Evolutionary conservation across 1,140 invertebrate species (phyloP), one percentile per base, ranked within the genome.

Genomic region (Drosophila orosa): DNA sequence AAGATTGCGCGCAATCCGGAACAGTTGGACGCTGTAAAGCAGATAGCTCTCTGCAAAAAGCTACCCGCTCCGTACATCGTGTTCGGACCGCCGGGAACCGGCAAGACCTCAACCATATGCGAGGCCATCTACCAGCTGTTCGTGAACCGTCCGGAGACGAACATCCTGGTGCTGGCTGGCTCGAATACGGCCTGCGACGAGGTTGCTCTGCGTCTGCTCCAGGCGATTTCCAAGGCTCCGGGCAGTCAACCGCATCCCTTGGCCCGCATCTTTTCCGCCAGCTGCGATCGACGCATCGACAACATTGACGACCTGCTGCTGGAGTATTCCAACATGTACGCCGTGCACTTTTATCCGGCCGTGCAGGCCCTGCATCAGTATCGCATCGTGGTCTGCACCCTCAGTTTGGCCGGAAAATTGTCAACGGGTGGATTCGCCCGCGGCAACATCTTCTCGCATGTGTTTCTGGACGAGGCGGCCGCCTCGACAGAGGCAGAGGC

Each of bases 401-500:
- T 91, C 8, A 74, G 76, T 40, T 72, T 91, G 44, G 78, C 76
- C 0, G 97, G 96, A 1, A 90, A 94, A 40, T 86, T 99, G 8
- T 94, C 95, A 57, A 94, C 93, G 15, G 94, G 94, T 1, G 93
- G 97, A 40, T 94, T 94, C 8, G 92, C 92, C 35, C 27, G 54
- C 9, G n/a, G 61, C 7, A 59, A 72, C 39, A 96, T 98, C 4
- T 92, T 89, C 90, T 94, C 95, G 25, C 95, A 97, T 90, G 92
- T 97, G 45, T 97, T 98, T 90, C 94, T 98, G 65, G 97, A 98
- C 92, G 97, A 98, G 93, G 96, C 96, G 22, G 97, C 96, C 15
- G 96, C 97, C 87, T 95, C 95, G 1, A 95, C 93, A 2, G 97
- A 98, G 93, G 94, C 97, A 3, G 96, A 97, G 76, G 93, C 94